Evolutionary conservation across 2,888 invertebrate genomes (phyloP).

Genomic region (Cremastinae sp.): DNA sequence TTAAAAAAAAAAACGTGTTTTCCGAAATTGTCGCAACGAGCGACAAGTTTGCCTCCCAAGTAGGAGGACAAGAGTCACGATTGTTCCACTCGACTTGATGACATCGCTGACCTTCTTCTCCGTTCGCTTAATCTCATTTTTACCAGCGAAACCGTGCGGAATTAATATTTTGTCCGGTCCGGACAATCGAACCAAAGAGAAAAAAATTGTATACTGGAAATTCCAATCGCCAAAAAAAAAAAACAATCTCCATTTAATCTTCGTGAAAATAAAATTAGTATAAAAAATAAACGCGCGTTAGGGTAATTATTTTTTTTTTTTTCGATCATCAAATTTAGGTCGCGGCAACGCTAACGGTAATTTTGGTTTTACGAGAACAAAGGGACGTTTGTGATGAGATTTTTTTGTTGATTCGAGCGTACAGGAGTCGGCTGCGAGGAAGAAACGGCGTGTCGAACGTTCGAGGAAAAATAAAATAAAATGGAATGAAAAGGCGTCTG

Average conservation of each 20-base stretch:
- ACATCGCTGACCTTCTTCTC: constrained; percentile 41
- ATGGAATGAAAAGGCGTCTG: constrained; percentile 1
- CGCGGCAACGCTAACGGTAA: too few relatives aligned
- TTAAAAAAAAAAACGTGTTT: not conserved
- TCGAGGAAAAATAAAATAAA: not conserved
- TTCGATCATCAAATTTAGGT: too few relatives aligned
- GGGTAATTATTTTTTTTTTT: too few relatives aligned
- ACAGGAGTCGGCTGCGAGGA: not conserved
- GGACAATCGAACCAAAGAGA: constrained; percentile 6
- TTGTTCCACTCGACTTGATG: constrained; percentile 42
- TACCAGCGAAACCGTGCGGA: not conserved
- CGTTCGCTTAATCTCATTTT: constrained; percentile 24
- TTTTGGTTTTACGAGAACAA: constrained; percentile 18
- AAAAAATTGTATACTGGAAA: not conserved
- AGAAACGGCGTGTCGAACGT: constrained; percentile 26
- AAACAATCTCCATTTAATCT: not conserved
- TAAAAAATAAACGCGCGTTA: too few relatives aligned
- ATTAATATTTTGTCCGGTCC: constrained; percentile 23
- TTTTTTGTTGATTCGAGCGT: constrained; percentile 18
- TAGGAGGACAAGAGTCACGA: constrained; percentile 46
- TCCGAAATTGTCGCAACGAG: not conserved
- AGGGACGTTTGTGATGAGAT: constrained; percentile 24
- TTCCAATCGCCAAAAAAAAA: constrained; percentile 9
- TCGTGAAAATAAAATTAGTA: not conserved
- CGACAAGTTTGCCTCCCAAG: constrained; percentile 6